phyloP scores from a whole-genome alignment of 2,113 vertebrate species.

The Diadophis punctatus region DNA sequence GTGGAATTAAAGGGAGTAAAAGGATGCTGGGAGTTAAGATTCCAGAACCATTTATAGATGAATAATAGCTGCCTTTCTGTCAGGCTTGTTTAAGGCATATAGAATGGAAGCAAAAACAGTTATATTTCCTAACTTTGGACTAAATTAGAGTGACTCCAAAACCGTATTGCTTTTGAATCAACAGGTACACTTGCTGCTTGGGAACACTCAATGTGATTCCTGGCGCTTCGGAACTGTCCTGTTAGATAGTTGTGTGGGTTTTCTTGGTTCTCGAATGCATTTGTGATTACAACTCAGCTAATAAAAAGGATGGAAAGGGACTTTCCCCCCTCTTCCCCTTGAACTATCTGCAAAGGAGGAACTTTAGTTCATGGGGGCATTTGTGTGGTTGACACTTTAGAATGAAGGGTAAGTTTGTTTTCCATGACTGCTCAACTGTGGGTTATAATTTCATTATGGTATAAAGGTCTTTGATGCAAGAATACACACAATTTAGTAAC shows the following conservation, averaged over 20 bases:
- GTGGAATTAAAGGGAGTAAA: slow-evolving; percentile 23
- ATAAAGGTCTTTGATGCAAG: accelerated
- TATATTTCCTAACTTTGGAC: slow-evolving; percentile 61
- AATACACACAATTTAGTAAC: background rate
- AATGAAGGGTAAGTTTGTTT: slow-evolving; percentile 35
- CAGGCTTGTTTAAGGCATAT: slow-evolving; percentile 49
- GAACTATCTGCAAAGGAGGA: slow-evolving; percentile 26
- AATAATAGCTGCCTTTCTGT: slow-evolving; percentile 48
- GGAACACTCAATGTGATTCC: slow-evolving; percentile 56
- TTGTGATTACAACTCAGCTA: slow-evolving; percentile 42
- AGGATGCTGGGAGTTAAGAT: slow-evolving; percentile 19
- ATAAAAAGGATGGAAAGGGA: background rate
- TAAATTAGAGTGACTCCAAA: slow-evolving; percentile 61
- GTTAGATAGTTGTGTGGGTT: slow-evolving; percentile 47
- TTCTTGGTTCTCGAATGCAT: slow-evolving; percentile 41
- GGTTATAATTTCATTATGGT: slow-evolving; percentile 21
- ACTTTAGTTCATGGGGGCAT: background rate
- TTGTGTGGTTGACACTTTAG: slow-evolving; percentile 13
- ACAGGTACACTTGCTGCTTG: slow-evolving; percentile 56
- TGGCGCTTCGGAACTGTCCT: slow-evolving; percentile 52
- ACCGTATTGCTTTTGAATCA: slow-evolving; percentile 45
- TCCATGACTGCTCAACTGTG: slow-evolving; percentile 26
- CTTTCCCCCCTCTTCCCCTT: background rate
- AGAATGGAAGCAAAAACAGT: slow-evolving; percentile 47
- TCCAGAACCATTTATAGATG: slow-evolving; percentile 36